phyloP scores from a whole-genome alignment of 2,888 invertebrate species.

The Euspilapteryx auroguttella region DNA sequence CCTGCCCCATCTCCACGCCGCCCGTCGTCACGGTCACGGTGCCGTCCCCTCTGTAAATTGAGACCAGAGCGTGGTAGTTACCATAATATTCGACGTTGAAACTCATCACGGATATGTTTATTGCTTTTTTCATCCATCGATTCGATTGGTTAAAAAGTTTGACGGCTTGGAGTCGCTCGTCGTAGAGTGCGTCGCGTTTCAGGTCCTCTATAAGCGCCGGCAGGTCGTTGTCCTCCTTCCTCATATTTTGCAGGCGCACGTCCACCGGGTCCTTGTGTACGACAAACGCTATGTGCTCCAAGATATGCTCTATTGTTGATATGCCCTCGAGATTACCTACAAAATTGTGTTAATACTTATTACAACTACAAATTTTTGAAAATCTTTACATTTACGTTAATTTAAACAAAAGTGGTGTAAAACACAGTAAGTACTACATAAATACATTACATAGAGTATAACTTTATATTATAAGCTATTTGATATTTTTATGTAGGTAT shows the following conservation, averaged over 20 bases:
- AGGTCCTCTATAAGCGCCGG: slow-evolving; percentile 56
- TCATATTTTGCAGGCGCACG: slow-evolving; percentile 62
- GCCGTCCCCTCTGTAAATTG: slow-evolving; percentile 70
- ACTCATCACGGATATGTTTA: slow-evolving; percentile 66
- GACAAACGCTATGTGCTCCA: slow-evolving; percentile 67
- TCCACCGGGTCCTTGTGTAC: slow-evolving; percentile 60
- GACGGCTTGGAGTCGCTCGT: slow-evolving; percentile 44
- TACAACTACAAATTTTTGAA: too few relatives aligned
- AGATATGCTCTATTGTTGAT: slow-evolving; percentile 63
- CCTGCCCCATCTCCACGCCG: slow-evolving; percentile 78
- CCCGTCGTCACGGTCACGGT: slow-evolving; percentile 71
- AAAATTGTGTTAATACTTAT: too few relatives aligned
- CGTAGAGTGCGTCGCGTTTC: slow-evolving; percentile 55
- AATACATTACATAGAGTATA: too few relatives aligned
- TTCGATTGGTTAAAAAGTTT: slow-evolving; percentile 65
- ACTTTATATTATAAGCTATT: too few relatives aligned
- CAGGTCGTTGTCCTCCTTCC: slow-evolving; percentile 33
- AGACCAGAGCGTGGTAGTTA: slow-evolving; percentile 61
- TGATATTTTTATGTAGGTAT: too few relatives aligned
- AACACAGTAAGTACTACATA: too few relatives aligned
- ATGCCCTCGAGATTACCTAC: slow-evolving; percentile 62
- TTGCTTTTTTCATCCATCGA: slow-evolving; percentile 76
- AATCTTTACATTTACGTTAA: too few relatives aligned
- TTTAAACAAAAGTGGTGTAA: too few relatives aligned
- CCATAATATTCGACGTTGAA: slow-evolving; percentile 62